Conservation (phyloP, 1,140 invertebrate species). For the Panulirus ornatus region DNA sequence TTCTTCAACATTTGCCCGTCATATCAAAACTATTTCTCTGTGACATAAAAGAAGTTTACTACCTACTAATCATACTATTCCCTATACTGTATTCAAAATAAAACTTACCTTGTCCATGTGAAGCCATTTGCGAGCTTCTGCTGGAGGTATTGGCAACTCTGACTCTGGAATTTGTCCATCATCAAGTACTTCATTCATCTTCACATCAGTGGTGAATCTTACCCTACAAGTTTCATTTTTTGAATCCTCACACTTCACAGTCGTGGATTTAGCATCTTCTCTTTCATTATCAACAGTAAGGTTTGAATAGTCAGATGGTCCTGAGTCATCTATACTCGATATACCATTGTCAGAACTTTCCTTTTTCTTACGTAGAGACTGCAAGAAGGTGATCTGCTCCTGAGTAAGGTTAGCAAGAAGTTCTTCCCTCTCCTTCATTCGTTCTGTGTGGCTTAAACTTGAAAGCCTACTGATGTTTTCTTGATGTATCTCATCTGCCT, state of each 20-base stretch:
- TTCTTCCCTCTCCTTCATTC: slow-evolving; percentile 41
- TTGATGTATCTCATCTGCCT: slow-evolving; percentile 43
- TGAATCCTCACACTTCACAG: slow-evolving; percentile 21
- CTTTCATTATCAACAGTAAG: neutral
- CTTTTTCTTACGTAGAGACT: slow-evolving; percentile 26
- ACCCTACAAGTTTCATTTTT: neutral
- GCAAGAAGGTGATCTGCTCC: slow-evolving; percentile 55
- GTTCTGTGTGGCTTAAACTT: slow-evolving; percentile 55
- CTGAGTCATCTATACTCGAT: neutral
- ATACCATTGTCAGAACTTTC: neutral
- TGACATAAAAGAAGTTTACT: too few species aligned
- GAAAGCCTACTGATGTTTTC: slow-evolving; percentile 47
- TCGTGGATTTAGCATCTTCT: neutral
- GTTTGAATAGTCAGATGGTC: too few species aligned
- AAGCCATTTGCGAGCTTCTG: slow-evolving; percentile 69
- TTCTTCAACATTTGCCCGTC: too few species aligned
- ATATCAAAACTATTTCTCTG: too few species aligned
- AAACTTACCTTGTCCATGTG: slow-evolving; percentile 71
- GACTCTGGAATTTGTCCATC: neutral
- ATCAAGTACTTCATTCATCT: neutral
- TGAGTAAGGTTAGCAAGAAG: slow-evolving; percentile 27
- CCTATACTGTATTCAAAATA: neutral
- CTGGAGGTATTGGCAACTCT: slow-evolving; percentile 59
- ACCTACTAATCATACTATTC: slow-evolving; percentile 9
- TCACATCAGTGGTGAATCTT: neutral